Conservation (phyloP, 2,888 invertebrate species). For the Dinocampus coccinellae region DNA sequence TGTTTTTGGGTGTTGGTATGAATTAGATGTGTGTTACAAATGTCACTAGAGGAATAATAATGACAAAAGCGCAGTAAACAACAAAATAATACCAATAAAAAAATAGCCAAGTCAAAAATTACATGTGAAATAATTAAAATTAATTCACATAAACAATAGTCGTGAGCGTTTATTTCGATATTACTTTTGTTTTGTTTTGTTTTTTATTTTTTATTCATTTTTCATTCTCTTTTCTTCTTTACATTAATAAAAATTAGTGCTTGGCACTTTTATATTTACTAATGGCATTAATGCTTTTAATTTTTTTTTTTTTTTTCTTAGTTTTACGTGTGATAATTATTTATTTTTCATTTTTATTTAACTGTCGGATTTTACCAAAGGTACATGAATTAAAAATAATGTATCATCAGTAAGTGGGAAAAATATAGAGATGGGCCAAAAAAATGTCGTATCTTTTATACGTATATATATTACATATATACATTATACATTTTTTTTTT, state of each 20-base stretch:
- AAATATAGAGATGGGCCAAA: slow-evolving; percentile 6
- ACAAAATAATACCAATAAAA: background rate
- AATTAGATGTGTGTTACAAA: background rate
- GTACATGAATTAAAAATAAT: slow-evolving; percentile 20
- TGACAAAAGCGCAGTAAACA: slow-evolving; percentile 1
- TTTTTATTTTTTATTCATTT: background rate
- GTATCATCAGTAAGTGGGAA: slow-evolving; percentile 20
- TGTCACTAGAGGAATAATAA: slow-evolving; percentile 12
- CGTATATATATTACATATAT: slow-evolving; percentile 30
- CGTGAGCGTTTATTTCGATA: background rate
- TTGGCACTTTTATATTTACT: slow-evolving; percentile 16
- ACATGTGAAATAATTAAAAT: background rate
- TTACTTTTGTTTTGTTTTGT: slow-evolving; percentile 30
- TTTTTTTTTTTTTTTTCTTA: slow-evolving; percentile 21
- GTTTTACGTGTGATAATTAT: slow-evolving; percentile 28
- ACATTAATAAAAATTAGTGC: slow-evolving; percentile 12
- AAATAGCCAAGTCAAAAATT: background rate
- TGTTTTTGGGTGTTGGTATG: background rate
- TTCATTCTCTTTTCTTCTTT: background rate
- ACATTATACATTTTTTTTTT: background rate
- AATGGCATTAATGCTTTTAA: slow-evolving; percentile 23
- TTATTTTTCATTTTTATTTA: slow-evolving; percentile 29
- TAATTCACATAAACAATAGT: background rate
- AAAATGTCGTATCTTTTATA: slow-evolving; percentile 22
- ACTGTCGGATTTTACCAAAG: slow-evolving; percentile 32